Evolutionary conservation across 1,140 invertebrate species (phyloP), one percentile per base, ranked within the genome.

Genomic region (Lepidurus apus): DNA sequence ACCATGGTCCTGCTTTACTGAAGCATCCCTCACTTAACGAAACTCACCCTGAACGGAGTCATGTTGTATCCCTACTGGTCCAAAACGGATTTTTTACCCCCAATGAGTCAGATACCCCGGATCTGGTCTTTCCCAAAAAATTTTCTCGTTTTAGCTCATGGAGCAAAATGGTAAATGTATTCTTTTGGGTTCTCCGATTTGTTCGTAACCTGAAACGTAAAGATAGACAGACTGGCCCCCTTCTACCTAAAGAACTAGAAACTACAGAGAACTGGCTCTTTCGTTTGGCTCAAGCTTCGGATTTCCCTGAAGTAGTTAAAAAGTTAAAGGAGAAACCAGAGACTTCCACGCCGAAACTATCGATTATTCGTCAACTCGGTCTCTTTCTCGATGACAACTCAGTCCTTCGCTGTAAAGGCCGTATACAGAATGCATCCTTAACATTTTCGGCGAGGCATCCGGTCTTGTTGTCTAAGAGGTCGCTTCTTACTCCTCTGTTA

Each of bases 341-440:
- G 53, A 42, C 17, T 24, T 74, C 65, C 77, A 47, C 1, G 45
- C 8, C 43, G 45, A 47, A 47, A 17, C 45, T 47, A 47, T 17
- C 75, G 34, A 24, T 78, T 1, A 73, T 78, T 42, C 65, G 44
- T 42, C 77, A 78, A 26, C 73, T 78, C 7, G 73, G 74, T 53
- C 44, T 78, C 42, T 78, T 78, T 44, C 45, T 78, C 77, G 77
- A 43, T 44, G 26, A 76, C 45, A 73, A 78, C 43, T 65, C n/a
- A 78, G 42, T 78, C 11, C 42, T 78, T 17, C 47, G 26, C 42
- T 78, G 77, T 43, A 65, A 74, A 10, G 77, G 77, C 8, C 77
- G 77, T 10, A 11, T 78, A 43, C 44, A n/a, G 7, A 78, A 78
- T 42, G 77, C 77, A 0, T 1, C n/a, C 1, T 43, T 42, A 9